Evolutionary conservation across 2,888 invertebrate genomes (phyloP).

Genomic region (Cerastoderma edule): DNA sequence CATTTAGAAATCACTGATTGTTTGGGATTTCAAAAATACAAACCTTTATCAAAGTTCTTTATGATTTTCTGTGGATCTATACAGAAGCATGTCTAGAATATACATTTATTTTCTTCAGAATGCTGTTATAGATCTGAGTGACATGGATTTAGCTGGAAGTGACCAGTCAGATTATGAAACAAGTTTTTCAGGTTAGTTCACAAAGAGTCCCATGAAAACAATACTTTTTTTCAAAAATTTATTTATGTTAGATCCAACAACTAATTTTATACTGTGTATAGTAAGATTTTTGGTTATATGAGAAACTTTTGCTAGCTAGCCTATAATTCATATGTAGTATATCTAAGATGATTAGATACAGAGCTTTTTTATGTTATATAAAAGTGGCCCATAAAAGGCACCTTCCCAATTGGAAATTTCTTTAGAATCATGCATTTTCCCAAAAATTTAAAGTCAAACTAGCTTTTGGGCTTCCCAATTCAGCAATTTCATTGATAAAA

Average conservation of each 20-base stretch:
- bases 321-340: not conserved
- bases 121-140: slow-evolving; percentile 69
- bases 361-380: not conserved
- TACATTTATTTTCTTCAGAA: slow-evolving; percentile 32
- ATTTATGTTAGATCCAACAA: not conserved
- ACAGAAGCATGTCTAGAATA: slow-evolving; percentile 13
- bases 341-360: not conserved
- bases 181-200: slow-evolving; percentile 51
- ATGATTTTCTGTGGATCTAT: slow-evolving; percentile 10
- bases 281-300: not conserved
- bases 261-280: not conserved
- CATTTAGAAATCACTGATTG: not conserved
- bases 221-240: not conserved
- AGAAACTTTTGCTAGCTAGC: not conserved
- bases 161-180: slow-evolving; percentile 70
- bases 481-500: too few relatives aligned
- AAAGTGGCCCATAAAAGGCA: too few relatives aligned
- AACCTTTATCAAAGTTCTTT: not conserved
- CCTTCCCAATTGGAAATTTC: too few relatives aligned
- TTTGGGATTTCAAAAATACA: not conserved
- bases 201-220: not conserved
- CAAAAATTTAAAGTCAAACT: too few relatives aligned
- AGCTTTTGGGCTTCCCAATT: too few relatives aligned
- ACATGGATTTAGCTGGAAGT: slow-evolving; percentile 66
- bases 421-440: too few relatives aligned